These are phyloP conservation scores for Grapholita molesta DNA, from an alignment of 1,140 invertebrate genomes.

Conservation along the genomic window DNA sequence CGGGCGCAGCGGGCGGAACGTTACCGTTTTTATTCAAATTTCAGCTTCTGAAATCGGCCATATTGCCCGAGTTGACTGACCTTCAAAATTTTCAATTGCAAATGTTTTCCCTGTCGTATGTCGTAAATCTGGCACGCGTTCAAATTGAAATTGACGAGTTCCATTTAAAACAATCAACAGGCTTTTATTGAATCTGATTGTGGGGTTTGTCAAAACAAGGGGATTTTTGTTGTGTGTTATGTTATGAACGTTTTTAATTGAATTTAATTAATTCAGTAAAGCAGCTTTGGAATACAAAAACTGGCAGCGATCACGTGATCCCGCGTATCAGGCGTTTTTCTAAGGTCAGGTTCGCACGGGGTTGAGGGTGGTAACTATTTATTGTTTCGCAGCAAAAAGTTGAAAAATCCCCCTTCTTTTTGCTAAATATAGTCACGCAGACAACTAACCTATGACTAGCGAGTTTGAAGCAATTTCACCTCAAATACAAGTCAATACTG, in stretches of 20 bases:
- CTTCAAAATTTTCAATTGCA: slow-evolving; percentile 30
- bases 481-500: neutral
- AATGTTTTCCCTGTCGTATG: slow-evolving; percentile 44
- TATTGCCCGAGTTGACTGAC: neutral
- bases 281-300: neutral
- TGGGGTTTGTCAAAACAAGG: slow-evolving; percentile 29
- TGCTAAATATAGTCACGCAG: slow-evolving; percentile 29
- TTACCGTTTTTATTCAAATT: slow-evolving; percentile 68
- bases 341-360: slow-evolving; percentile 50
- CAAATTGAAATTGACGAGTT: slow-evolving; percentile 73
- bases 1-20: slow-evolving; percentile 52
- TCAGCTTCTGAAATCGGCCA: slow-evolving; percentile 15
- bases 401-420: slow-evolving; percentile 40
- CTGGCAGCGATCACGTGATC: slow-evolving; percentile 9
- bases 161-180: slow-evolving; percentile 67
- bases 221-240: slow-evolving; percentile 22
- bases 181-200: slow-evolving; percentile 63
- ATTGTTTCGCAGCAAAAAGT: slow-evolving; percentile 53
- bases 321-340: slow-evolving; percentile 5
- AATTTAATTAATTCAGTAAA: neutral
- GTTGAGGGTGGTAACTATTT: slow-evolving; percentile 45
- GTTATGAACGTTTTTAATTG: slow-evolving; percentile 14
- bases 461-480: neutral
- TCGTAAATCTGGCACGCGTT: slow-evolving; percentile 53
- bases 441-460: neutral